Evolutionary conservation across 2,113 vertebrate species (phyloP).

Genomic region (Mustelus asterias): DNA sequence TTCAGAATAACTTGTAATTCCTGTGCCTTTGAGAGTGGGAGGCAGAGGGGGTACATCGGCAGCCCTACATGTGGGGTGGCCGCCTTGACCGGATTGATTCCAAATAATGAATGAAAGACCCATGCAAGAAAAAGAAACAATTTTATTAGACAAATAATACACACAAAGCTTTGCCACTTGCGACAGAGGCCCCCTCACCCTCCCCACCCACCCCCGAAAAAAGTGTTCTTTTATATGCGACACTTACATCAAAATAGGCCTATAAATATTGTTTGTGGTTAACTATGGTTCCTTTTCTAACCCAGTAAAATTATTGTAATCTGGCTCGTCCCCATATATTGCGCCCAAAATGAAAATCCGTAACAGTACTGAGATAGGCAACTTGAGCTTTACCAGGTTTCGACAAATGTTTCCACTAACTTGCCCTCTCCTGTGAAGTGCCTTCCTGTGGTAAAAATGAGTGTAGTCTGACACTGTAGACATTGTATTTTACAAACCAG

Average conservation of each 20-base stretch:
- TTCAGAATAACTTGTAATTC: too few species aligned
- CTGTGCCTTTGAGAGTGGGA: too few species aligned
- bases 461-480: slow-evolving; percentile 81
- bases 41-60: too few species aligned
- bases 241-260: slow-evolving; percentile 99
- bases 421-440: slow-evolving; percentile 74
- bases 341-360: slow-evolving; percentile 51
- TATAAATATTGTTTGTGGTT: slow-evolving; percentile 98
- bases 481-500: slow-evolving; percentile 85
- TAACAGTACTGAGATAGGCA: slow-evolving; percentile 70
- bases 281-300: slow-evolving; percentile 56
- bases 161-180: slow-evolving; percentile 99
- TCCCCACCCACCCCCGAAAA: slow-evolving; percentile 48
- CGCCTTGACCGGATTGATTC: too few species aligned
- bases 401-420: slow-evolving; percentile 90
- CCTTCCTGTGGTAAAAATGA: slow-evolving; percentile 63
- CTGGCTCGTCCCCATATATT: slow-evolving; percentile 74
- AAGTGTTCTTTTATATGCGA: slow-evolving; percentile 92
- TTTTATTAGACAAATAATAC: slow-evolving; percentile 99
- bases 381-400: slow-evolving; percentile 78
- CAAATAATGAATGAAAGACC: slow-evolving; percentile 17
- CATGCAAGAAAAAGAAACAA: slow-evolving; percentile 74
- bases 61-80: background rate
- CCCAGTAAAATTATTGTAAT: slow-evolving; percentile 76
- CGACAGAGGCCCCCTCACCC: slow-evolving; percentile 72